Base-by-base conservation (phyloP, 2,888 invertebrate species). In the Drosophila peninsularis region DNA sequence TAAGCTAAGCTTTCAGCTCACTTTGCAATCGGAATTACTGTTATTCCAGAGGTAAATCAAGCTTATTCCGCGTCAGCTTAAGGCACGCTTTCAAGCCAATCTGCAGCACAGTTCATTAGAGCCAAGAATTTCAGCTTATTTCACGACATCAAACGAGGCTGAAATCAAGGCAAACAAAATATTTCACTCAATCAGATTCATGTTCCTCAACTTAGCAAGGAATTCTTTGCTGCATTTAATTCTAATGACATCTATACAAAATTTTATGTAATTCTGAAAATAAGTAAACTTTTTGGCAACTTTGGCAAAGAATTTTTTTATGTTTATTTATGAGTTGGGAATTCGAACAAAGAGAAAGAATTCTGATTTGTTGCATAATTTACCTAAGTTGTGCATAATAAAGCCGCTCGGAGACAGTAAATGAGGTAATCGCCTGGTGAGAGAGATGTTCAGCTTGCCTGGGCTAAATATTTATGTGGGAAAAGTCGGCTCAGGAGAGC, bases 311-410 rank as follows among this genome's bases (percentile, higher is more conserved):
- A n/a, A n/a, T n/a, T 45, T 45, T 44, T 17, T 17, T 24, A 9
- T 39, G 2, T 37, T 24, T 24, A 39, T 39, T 44, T 14, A 24
- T 44, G 42, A 44, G 45, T n/a, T 27, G 45, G 45, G 10, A 45
- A 27, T 45, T 45, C 27, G 10, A 11, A 10, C n/a, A 24, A 24
- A 27, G 10, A 1, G 24, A 24, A 24, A 45, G 10, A 2, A 45
- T 27, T 44, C n/a, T 0, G n/a, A 27, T n/a, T 27, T 45, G 6
- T 10, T n/a, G n/a, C 27, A 45, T 27, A 45, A 27, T 45, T 45
- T 27, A 10, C n/a, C 5, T n/a, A 45, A 27, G 5, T 24, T 44
- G 0, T 11, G 10, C 9, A n/a, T 27, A 27, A 45, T 10, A 27
- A 45, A 27, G 10, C 27, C 5, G 0, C 27, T 45, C 27, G 4